phyloP scores from a whole-genome alignment of 2,113 vertebrate genomes.

The Glareola pratincola region DNA sequence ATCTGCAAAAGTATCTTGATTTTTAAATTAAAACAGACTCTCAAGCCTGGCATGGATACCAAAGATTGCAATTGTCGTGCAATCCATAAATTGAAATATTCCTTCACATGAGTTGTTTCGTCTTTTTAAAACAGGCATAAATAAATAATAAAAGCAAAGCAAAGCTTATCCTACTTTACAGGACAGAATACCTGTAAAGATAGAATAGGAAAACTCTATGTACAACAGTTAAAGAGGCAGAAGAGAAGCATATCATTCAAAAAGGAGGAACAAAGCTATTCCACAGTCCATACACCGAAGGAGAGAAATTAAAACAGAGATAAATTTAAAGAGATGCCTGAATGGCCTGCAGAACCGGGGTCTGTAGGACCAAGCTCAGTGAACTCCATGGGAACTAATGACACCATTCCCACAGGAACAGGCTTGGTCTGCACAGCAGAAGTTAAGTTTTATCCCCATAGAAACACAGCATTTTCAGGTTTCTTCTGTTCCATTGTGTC shows the following conservation, averaged over 20 bases:
- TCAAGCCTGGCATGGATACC: background rate
- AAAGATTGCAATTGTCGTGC: background rate
- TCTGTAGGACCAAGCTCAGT: background rate
- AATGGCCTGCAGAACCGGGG: background rate
- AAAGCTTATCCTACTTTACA: background rate
- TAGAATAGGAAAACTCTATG: accelerated
- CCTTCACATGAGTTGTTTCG: background rate
- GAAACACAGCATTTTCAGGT: background rate
- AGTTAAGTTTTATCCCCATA: background rate
- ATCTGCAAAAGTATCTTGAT: background rate
- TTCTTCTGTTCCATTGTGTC: background rate
- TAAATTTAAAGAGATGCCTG: background rate
- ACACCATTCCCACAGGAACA: background rate
- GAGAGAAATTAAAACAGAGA: background rate
- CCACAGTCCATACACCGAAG: accelerated
- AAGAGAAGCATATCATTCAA: background rate
- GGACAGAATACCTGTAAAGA: no score
- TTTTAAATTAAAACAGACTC: background rate
- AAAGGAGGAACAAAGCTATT: background rate
- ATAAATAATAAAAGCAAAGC: background rate
- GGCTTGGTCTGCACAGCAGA: background rate
- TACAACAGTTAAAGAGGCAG: background rate
- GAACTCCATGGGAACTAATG: background rate
- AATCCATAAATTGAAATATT: background rate
- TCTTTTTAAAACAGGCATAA: background rate